Evolutionary conservation across 2,888 invertebrate species (phyloP).

Genomic region (Orchesella flavescens): DNA sequence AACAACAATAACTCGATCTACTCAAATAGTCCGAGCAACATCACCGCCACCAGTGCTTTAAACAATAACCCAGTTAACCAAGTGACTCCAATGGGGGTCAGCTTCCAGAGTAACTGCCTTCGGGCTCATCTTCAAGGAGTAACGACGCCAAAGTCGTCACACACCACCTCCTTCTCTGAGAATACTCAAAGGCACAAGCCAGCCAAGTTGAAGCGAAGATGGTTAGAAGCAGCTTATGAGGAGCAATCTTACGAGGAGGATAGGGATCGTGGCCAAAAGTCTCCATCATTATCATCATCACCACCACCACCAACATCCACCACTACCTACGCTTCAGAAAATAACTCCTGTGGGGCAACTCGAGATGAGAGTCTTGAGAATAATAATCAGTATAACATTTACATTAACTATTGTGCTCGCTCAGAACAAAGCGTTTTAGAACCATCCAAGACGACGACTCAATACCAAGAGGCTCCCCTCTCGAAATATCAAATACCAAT

Average conservation of each 20-base stretch:
- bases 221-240: constrained; percentile 69
- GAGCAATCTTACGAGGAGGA: constrained; percentile 60
- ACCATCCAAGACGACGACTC: too few relatives aligned
- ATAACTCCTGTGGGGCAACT: constrained; percentile 17
- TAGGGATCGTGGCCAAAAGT: not conserved
- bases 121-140: constrained; percentile 32
- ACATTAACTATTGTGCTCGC: constrained; percentile 35
- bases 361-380: constrained; percentile 35
- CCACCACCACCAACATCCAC: too few relatives aligned
- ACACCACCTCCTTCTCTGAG: not conserved
- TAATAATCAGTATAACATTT: constrained; percentile 53
- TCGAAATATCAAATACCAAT: constrained; percentile 27
- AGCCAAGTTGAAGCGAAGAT: constrained; percentile 70
- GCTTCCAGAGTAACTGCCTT: constrained; percentile 63
- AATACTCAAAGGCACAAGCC: constrained; percentile 55
- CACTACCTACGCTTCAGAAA: not conserved
- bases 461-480: too few relatives aligned
- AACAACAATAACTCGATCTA: too few relatives aligned
- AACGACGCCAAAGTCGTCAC: constrained; percentile 58
- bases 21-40: not conserved
- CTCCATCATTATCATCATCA: not conserved
- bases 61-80: constrained; percentile 11
- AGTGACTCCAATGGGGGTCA: constrained; percentile 66
- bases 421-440: not conserved
- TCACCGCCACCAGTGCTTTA: constrained; percentile 4